Evolutionary conservation across 2,797 vertebrate species (phyloP).

Genomic region (Sus cebifrons): DNA sequence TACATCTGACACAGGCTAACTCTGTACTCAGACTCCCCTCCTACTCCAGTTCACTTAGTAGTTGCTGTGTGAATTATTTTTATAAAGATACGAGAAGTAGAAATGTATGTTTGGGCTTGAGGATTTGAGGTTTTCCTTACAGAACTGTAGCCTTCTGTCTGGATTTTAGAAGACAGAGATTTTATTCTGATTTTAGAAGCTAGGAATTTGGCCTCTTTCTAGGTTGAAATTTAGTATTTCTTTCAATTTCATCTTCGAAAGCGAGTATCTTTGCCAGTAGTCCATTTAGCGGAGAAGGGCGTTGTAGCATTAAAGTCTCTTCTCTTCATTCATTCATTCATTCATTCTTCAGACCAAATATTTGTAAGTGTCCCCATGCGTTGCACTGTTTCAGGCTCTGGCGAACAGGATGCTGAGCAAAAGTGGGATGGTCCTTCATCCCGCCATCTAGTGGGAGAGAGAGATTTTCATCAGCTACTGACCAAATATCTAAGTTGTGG

Average conservation of each 20-base stretch:
- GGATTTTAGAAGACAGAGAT: conserved; percentile 55
- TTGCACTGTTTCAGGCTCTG: conserved; percentile 2
- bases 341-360: conserved; percentile 52
- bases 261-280: conserved; percentile 25
- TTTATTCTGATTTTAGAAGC: conserved; percentile 59
- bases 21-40: neutral
- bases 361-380: conserved; percentile 2
- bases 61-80: conserved; percentile 48
- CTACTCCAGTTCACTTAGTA: conserved; percentile 25
- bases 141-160: conserved; percentile 39
- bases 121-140: conserved; percentile 46
- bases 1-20: neutral
- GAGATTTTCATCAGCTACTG: conserved; percentile 66
- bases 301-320: conserved; percentile 28
- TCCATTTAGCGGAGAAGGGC: neutral
- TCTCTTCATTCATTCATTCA: neutral
- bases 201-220: conserved; percentile 51
- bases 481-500: conserved; percentile 60
- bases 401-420: neutral
- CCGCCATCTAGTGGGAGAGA: conserved; percentile 33
- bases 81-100: conserved; percentile 47
- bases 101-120: conserved; percentile 47
- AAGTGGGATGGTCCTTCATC: neutral
- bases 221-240: conserved; percentile 69
- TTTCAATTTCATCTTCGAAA: conserved; percentile 60